These are phyloP conservation scores for Ciconia nigra DNA, from an alignment of 2,797 vertebrate species.

Conservation along the genomic window DNA sequence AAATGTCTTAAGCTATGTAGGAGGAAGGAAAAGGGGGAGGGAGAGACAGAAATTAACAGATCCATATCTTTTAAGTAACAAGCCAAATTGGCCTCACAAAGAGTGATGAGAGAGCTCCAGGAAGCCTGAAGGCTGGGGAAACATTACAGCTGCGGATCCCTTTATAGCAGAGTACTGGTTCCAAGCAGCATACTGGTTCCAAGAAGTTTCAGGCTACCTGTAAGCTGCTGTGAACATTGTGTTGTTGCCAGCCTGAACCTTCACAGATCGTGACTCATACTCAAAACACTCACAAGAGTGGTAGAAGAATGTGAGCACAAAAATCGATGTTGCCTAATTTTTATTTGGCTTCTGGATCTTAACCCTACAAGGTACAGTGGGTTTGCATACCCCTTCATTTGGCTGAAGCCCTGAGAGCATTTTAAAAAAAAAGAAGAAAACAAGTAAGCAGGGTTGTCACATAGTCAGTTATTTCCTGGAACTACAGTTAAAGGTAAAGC, in stretches of 20 bases:
- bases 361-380: not conserved
- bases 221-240: not conserved
- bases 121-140: not conserved
- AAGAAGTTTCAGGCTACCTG: not conserved
- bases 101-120: not conserved
- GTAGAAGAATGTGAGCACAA: not conserved
- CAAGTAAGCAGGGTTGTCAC: not conserved
- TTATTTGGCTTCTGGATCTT: not conserved
- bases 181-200: not conserved
- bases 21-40: not conserved
- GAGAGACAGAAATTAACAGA: not conserved
- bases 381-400: not conserved
- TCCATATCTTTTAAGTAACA: not conserved
- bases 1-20: not conserved
- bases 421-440: not conserved
- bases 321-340: not conserved
- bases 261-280: not conserved
- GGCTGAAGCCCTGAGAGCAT: rapidly evolving
- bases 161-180: not conserved
- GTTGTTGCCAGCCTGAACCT: not conserved
- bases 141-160: rapidly evolving
- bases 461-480: not conserved
- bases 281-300: not conserved
- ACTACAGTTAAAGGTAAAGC: not conserved
- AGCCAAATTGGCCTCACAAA: not conserved